Percentiles rank a stretch among this genome's conserved stretches.
These are phyloP conservation scores for Clavelina lepadiformis DNA, from an alignment of 23 tunicate species.

Conservation along the genomic window DNA sequence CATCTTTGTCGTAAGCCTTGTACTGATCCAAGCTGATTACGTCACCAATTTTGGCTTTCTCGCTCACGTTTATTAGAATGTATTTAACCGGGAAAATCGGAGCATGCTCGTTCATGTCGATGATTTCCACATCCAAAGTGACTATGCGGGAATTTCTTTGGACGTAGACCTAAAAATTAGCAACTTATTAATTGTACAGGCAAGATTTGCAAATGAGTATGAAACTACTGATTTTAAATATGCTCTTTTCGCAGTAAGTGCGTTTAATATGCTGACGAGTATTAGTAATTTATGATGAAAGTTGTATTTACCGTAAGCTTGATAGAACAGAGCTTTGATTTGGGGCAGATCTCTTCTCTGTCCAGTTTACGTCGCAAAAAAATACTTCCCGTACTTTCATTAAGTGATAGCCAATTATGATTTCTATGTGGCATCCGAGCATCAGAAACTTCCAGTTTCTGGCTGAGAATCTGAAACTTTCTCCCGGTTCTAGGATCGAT, in stretches of 20 bases:
- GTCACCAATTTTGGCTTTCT: constrained; percentile 30
- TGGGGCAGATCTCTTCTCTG: constrained; percentile 32
- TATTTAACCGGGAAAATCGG: constrained; percentile 38
- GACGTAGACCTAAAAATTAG: neutral
- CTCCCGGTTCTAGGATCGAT: constrained; percentile 2
- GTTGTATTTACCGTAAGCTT: constrained; percentile 13
- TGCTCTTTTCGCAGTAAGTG: no score
- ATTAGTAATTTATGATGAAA: neutral
- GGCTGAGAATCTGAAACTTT: constrained; percentile 59
- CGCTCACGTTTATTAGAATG: constrained; percentile 37
- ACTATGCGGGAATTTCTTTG: constrained; percentile 13
- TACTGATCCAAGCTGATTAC: constrained; percentile 36
- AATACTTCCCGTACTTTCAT: constrained; percentile 17
- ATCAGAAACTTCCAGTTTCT: constrained; percentile 34
- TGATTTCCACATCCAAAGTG: constrained; percentile 35
- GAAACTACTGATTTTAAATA: no score
- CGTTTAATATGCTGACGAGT: no score
- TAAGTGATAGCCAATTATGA: constrained; percentile 29
- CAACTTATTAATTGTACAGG: neutral
- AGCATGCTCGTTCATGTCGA: constrained; percentile 49
- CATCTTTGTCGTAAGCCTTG: constrained; percentile 42
- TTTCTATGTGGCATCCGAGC: neutral
- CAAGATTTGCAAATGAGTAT: no score
- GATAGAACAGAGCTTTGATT: constrained; percentile 12
- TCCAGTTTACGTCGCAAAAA: constrained; percentile 8